These are phyloP conservation scores for Xanthia icteritia DNA, from an alignment of 2,888 invertebrate genomes.

Conservation along the genomic window DNA sequence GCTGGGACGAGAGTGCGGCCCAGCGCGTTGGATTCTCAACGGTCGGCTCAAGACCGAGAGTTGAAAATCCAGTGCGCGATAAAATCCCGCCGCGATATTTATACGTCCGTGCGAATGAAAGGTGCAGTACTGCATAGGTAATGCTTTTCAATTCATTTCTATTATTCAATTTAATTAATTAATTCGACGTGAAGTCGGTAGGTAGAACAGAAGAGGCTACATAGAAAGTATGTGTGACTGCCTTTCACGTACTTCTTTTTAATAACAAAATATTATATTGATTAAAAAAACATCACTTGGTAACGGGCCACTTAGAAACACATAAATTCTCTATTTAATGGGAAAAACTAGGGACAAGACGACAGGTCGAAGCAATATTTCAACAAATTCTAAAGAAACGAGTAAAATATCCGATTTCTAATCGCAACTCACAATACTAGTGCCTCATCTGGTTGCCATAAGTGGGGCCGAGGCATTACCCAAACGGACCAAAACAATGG, in stretches of 20 bases:
- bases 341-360: not conserved
- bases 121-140: not conserved
- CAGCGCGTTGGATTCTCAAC: too few relatives aligned
- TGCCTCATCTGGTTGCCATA: not conserved
- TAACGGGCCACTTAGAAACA: not conserved
- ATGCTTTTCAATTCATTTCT: conserved; percentile 5
- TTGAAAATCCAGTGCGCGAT: too few relatives aligned
- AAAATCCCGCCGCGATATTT: too few relatives aligned
- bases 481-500: not conserved
- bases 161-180: not conserved
- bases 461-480: too few relatives aligned
- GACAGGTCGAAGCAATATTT: not conserved
- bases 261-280: not conserved
- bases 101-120: not conserved
- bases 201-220: not conserved
- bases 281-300: not conserved
- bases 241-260: not conserved
- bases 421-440: not conserved
- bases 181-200: not conserved
- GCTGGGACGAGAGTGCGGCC: too few relatives aligned
- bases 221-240: not conserved
- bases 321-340: not conserved
- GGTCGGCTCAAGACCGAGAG: too few relatives aligned
- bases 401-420: not conserved
- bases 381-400: not conserved